phyloP scores from a whole-genome alignment of 2,888 invertebrate species.

The Ethmia dodecea region DNA sequence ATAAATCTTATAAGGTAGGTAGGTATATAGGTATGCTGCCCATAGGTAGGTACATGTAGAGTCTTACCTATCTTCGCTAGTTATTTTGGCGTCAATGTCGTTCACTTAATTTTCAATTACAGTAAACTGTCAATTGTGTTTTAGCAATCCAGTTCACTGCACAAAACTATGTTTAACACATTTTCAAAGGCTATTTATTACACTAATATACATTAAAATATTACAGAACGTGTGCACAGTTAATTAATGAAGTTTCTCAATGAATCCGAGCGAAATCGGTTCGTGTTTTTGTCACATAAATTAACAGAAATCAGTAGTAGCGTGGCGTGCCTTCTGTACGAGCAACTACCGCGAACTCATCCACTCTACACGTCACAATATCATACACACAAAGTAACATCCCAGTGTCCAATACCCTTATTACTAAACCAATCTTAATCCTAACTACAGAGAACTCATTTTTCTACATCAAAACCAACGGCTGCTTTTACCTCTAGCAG shows the following conservation, averaged over 20 bases:
- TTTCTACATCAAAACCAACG: neutral
- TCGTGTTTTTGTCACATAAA: conserved; percentile 41
- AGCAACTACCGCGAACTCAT: conserved; percentile 71
- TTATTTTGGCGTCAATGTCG: conserved; percentile 48
- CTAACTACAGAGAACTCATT: neutral
- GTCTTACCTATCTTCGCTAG: conserved; percentile 42
- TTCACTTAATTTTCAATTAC: conserved; percentile 19
- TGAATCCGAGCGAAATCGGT: conserved; percentile 1
- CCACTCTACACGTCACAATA: conserved; percentile 68
- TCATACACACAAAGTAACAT: conserved; percentile 61
- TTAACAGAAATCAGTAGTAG: conserved; percentile 59
- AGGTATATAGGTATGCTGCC: no score
- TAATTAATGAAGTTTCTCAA: no score
- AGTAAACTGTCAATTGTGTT: no score
- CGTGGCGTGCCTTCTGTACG: conserved; percentile 71
- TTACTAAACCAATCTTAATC: neutral
- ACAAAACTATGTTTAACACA: no score
- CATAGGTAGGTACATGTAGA: neutral
- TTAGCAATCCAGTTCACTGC: no score
- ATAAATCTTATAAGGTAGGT: no score
- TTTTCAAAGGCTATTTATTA: no score
- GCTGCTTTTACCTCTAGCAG: neutral
- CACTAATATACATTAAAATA: no score
- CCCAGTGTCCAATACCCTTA: conserved; percentile 26
- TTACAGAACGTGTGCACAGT: no score